Percentiles rank a stretch among this genome's conserved stretches.
Evolutionary conservation across 1,140 invertebrate genomes (phyloP).

Genomic region (Potamilus streckersoni): DNA sequence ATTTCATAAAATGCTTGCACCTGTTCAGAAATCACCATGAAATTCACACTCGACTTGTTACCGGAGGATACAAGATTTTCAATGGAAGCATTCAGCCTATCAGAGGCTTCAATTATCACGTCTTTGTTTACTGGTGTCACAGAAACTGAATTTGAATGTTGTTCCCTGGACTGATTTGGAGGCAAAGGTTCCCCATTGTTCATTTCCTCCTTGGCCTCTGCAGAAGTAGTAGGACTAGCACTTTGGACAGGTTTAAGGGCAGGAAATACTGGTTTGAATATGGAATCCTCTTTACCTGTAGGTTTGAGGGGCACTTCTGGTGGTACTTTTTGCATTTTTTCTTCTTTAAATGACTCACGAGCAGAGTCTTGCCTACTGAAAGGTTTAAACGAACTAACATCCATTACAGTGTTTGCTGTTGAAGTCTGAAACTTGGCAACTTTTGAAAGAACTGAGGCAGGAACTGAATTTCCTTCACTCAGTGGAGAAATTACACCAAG

Average conservation of each 20-base stretch:
- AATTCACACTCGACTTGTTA: slow-evolving; percentile 60
- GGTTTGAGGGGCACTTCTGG: slow-evolving; percentile 41
- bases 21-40: slow-evolving; percentile 64
- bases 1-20: slow-evolving; percentile 59
- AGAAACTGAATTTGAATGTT: slow-evolving; percentile 31
- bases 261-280: slow-evolving; percentile 52
- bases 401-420: slow-evolving; percentile 23
- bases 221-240: slow-evolving; percentile 24
- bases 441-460: slow-evolving; percentile 45
- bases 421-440: slow-evolving; percentile 47
- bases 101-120: slow-evolving; percentile 49
- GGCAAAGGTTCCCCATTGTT: slow-evolving; percentile 34
- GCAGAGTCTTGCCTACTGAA: slow-evolving; percentile 36
- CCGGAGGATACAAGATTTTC: slow-evolving; percentile 50
- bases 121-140: slow-evolving; percentile 51
- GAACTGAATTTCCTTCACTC: slow-evolving; percentile 6
- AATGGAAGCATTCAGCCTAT: slow-evolving; percentile 48
- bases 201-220: slow-evolving; percentile 48
- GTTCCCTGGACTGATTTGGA: slow-evolving; percentile 19
- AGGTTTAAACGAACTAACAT: slow-evolving; percentile 39
- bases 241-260: slow-evolving; percentile 35
- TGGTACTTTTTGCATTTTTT: slow-evolving; percentile 23
- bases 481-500: slow-evolving; percentile 2
- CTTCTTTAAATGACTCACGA: slow-evolving; percentile 38
- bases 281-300: slow-evolving; percentile 37